phyloP scores from a whole-genome alignment of 92 coral and sea anemone genomes.

The Muricea muricata region DNA sequence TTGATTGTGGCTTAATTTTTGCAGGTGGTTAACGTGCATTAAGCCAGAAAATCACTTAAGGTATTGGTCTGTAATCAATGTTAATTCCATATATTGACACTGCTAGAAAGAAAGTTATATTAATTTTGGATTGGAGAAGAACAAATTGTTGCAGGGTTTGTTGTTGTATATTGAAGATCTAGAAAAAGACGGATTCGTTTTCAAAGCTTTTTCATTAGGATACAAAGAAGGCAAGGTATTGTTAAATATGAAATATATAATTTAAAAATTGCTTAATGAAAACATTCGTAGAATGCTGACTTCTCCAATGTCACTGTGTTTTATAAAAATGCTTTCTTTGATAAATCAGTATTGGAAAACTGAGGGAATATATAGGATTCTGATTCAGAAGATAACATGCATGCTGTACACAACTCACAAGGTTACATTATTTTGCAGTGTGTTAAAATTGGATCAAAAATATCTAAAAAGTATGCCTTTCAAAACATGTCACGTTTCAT shows the following conservation, averaged over 20 bases:
- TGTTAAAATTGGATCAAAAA: no score
- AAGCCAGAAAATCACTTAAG: background rate
- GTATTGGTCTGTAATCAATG: background rate
- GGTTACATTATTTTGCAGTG: no score
- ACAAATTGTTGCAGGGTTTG: background rate
- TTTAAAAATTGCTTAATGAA: background rate
- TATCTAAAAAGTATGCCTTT: no score
- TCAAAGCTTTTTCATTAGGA: background rate
- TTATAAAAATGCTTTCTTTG: no score
- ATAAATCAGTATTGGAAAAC: no score
- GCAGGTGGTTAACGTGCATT: background rate
- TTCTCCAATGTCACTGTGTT: no score
- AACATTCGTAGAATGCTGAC: background rate
- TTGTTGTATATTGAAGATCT: background rate
- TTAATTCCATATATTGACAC: background rate
- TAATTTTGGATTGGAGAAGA: background rate
- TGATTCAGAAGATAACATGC: no score
- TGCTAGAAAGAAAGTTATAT: background rate
- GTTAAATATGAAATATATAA: background rate
- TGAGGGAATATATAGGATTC: no score
- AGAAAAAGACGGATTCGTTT: background rate
- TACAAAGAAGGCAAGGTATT: background rate
- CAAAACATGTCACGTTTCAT: no score
- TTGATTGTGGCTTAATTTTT: background rate
- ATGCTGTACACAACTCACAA: no score